Percentiles rank a stretch among this genome's conserved stretches.
Evolutionary conservation across 2,888 invertebrate genomes (phyloP).

Genomic region (Digitonthophagus gazella): DNA sequence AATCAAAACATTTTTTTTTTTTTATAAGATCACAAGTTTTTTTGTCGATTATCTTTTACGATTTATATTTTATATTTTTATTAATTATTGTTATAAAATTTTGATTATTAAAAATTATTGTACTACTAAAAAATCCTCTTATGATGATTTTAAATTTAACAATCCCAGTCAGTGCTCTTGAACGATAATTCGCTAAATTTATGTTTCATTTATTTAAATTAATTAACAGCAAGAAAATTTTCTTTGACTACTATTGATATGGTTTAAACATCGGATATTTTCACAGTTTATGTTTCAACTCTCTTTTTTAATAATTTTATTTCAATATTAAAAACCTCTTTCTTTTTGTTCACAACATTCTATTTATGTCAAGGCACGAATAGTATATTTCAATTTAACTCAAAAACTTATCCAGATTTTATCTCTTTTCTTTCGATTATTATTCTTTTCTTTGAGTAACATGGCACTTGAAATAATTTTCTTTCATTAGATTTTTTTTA

Average conservation of each 20-base stretch:
- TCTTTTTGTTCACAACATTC: constrained; percentile 13
- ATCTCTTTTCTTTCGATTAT: background rate
- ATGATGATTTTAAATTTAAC: constrained; percentile 10
- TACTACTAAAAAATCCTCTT: background rate
- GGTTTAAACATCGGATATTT: constrained; percentile 30
- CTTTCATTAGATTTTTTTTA: constrained; percentile 26
- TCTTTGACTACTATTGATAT: constrained; percentile 38
- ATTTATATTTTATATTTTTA: too few relatives aligned
- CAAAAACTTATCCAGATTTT: background rate
- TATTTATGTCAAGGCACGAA: constrained; percentile 16
- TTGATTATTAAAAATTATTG: background rate
- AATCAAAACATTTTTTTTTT: too few relatives aligned
- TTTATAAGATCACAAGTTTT: background rate
- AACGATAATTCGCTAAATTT: constrained; percentile 3
- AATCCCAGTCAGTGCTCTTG: constrained; percentile 26
- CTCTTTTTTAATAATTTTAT: background rate
- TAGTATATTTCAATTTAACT: constrained; percentile 9
- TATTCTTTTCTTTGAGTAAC: constrained; percentile 5
- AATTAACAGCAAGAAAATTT: constrained; percentile 45
- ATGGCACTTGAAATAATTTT: constrained; percentile 38
- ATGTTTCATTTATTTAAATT: constrained; percentile 8
- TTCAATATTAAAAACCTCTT: background rate
- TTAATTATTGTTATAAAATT: background rate
- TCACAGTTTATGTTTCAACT: constrained; percentile 15
- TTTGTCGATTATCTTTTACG: background rate